Evolutionary conservation across 2,113 vertebrate genomes (phyloP), one percentile per base, ranked within the genome.

Genomic region (Cercocebus atys): DNA sequence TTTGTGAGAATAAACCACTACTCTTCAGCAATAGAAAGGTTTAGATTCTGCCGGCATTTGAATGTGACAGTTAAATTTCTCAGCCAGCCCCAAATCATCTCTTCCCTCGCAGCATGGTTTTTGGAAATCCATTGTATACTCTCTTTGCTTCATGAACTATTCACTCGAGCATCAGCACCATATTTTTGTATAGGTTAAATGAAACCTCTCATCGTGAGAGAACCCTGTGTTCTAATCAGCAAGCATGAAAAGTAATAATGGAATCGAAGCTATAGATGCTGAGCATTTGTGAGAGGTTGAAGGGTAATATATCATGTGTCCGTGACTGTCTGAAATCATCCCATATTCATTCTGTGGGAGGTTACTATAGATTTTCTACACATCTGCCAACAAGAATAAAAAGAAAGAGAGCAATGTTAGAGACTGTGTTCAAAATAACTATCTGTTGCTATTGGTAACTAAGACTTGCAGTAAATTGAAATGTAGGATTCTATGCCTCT

Each of bases 401-500:
- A 45, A 85, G 78, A 83, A 93, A 88, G 94, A 68, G 2, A 90
- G 23, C 12, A 25, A 55, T 64, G 45, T 85, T 52, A 86, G 75
- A 96, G 83, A 70, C 75, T 97, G 80, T 84, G 87, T 88, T 57
- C 92, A 90, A 94, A 96, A 93, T 89, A 93, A 83, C 78, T 82
- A 81, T 95, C 85, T 90, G 94, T 97, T 97, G 95, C 97, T 94
- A 83, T 91, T 95, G 84, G 97, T 88, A 91, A 96, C 98, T 90
- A 88, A 95, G 57, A 92, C 38, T 83, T 66, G 22, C 61, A 94
- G 78, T 45, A 43, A 96, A 66, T 10, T 87, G 94, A 90, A 82
- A 87, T 92, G 66, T 59, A 81, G 87, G n/a, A 95, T 96, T 82
- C 90, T 72, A 2, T 83, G 86, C 7, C 47, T 40, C 79, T 87